phyloP scores from a whole-genome alignment of 2,797 vertebrate species.

The Coluber constrictor region DNA sequence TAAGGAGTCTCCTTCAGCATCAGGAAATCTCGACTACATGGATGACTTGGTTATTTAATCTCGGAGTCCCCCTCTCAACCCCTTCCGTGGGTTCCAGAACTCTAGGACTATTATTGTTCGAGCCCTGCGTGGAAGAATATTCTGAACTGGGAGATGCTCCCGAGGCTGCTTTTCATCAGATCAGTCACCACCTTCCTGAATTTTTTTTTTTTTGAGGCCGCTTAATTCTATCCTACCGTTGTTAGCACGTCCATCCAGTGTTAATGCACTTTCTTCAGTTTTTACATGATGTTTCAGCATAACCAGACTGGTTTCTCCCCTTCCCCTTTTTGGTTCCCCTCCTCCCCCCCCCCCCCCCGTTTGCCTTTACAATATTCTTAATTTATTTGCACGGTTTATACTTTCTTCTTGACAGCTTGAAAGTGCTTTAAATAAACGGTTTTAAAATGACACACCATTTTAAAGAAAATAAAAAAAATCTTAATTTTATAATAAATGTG shows the following conservation, averaged over 20 bases:
- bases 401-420: constrained; percentile 73
- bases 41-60: constrained; percentile 64
- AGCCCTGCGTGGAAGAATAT: not conserved
- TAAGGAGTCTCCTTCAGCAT: constrained; percentile 48
- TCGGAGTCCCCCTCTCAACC: constrained; percentile 45
- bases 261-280: constrained; percentile 79
- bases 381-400: constrained; percentile 90
- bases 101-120: constrained; percentile 33
- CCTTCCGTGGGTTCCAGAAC: constrained; percentile 60
- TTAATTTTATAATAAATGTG: constrained; percentile 83
- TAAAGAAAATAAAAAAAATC: constrained; percentile 67
- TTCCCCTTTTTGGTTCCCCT: constrained; percentile 30
- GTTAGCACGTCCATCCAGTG: constrained; percentile 74
- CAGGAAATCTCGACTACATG: constrained; percentile 53
- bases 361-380: constrained; percentile 80
- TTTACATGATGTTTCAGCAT: constrained; percentile 69
- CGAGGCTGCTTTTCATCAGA: constrained; percentile 41
- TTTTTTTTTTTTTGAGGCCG: constrained; percentile 49
- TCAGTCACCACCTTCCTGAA: constrained; percentile 29
- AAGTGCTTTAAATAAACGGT: constrained; percentile 76
- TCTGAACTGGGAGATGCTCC: not conserved
- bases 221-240: constrained; percentile 68
- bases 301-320: constrained; percentile 65
- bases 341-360: constrained; percentile 48
- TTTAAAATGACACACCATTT: constrained; percentile 69